Evolutionary conservation across 1,140 invertebrate genomes (phyloP), one percentile per base, ranked within the genome.

Genomic region (Cydia strobilella): DNA sequence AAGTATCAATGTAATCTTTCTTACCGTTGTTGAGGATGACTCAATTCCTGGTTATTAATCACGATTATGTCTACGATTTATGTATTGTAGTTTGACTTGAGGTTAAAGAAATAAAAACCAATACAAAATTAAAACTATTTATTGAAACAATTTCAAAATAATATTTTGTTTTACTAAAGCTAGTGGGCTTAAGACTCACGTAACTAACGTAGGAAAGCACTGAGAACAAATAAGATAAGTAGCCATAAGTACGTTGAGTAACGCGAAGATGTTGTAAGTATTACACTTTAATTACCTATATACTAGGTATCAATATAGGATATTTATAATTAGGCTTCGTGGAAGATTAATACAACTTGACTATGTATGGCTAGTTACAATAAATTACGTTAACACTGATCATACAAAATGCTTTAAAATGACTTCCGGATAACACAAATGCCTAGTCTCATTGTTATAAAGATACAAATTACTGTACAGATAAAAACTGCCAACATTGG

Each of bases 61-160:
- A 13, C 2, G 12, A 42, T 42, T 42, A 45, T 31, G 31, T 6
- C 31, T 31, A 31, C 31, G 31, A 31, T 39, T 39, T 39, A 39
- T 39, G 7, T 39, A 71, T 25, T 15, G 6, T 39, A 31, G 13
- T 23, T 39, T 13, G 20, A 12, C 2, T 10, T 9, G 18, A 59
- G 76, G 23, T 72, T 51, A 27, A 59, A 76, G 76, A 75, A 77
- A 77, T 77, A 77, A 83, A 77, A 75, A 71, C 66, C 79, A 72
- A 75, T 76, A 15, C 80, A 91, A 91, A 92, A 91, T 92, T 90
- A 92, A 89, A 92, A 84, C 90, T 85, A 89, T 92, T 91, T 92
- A 91, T 91, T 92, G 85, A 91, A 90, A 92, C 89, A 91, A 89
- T 84, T 90, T 88, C 84, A 86, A 86, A 90, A 89, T 87, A 89